Evolutionary conservation across 2,888 invertebrate species (phyloP), one percentile per base, ranked within the genome.

Genomic region (Lomographa bimaculata): DNA sequence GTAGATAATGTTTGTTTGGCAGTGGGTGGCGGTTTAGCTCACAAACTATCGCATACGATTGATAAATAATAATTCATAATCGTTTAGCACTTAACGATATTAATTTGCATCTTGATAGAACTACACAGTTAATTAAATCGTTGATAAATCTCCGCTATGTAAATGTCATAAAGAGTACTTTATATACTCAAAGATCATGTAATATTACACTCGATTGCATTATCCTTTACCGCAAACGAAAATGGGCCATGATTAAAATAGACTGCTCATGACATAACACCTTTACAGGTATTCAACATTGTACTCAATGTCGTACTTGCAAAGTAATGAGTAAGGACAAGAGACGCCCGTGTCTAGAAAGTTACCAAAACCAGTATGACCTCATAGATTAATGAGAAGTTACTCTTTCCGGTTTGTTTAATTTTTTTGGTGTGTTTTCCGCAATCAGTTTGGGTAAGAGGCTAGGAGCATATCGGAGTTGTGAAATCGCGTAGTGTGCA

Each of bases 391-490:
- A 54, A 64, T 50, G 46, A 57, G 51, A 47, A 50, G 50, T 51
- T 47, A 50, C 47, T 58, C 57, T 66, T 71, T 72, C 68, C 69
- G 65, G 65, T 63, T 59, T 58, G 54, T 50, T 50, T 64, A 48
- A 62, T 66, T 74, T 75, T 68, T 65, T 71, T 66, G 57, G 61
- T 38, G 54, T 61, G 64, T 74, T 80, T 74, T 65, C 74, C 62
- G 73, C 77, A 73, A 76, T 76, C 71, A 64, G 63, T 75, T 79
- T 77, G 54, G 68, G 75, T 69, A 75, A 80, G 64, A 76, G 54
- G 68, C 74, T 69, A 75, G 80, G 64, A 76, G 64, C 67, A 77
- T 74, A 63, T 71, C 72, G 60, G 53, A 54, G 60, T 78, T 74
- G 64, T 55, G 67, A 74, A 74, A 77, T 53, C 45, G 52, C 40